Evolutionary conservation across 2,888 invertebrate species (phyloP).

Genomic region (Beris morrisii): DNA sequence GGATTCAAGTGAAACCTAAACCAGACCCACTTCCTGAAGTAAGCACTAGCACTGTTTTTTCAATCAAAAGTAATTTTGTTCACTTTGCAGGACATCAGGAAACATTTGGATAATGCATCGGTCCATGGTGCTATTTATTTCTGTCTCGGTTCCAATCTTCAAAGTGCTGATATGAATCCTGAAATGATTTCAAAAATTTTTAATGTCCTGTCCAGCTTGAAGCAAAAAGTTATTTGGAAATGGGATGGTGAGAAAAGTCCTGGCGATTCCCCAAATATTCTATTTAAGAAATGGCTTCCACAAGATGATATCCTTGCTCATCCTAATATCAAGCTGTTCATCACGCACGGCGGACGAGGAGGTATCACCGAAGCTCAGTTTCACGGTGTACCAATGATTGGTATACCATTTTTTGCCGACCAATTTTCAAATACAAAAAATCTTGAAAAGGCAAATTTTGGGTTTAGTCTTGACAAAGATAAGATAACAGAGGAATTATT

Average conservation of each 20-base stretch:
- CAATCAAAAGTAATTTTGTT: not conserved
- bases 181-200: slow-evolving; percentile 59
- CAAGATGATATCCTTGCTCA: slow-evolving; percentile 68
- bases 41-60: not conserved
- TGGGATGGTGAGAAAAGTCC: slow-evolving; percentile 60
- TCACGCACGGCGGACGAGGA: slow-evolving; percentile 69
- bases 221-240: slow-evolving; percentile 66
- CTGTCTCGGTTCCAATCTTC: slow-evolving; percentile 61
- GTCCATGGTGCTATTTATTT: slow-evolving; percentile 36
- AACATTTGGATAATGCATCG: slow-evolving; percentile 28
- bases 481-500: slow-evolving; percentile 40
- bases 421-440: slow-evolving; percentile 43
- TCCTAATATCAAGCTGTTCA: slow-evolving; percentile 62
- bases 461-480: slow-evolving; percentile 40
- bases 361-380: slow-evolving; percentile 65
- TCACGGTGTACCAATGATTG: slow-evolving; percentile 61
- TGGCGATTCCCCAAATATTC: slow-evolving; percentile 62
- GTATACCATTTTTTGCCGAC: slow-evolving; percentile 49
- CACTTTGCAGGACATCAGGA: slow-evolving; percentile 26
- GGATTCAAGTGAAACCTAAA: slow-evolving; percentile 54
- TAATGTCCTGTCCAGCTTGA: slow-evolving; percentile 60
- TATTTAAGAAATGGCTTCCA: slow-evolving; percentile 67
- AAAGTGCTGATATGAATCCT: slow-evolving; percentile 58
- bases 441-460: slow-evolving; percentile 43
- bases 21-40: slow-evolving; percentile 40